These are phyloP conservation scores for Elephantulus edwardii DNA, from an alignment of 2,113 vertebrate species.

Conservation along the genomic window DNA sequence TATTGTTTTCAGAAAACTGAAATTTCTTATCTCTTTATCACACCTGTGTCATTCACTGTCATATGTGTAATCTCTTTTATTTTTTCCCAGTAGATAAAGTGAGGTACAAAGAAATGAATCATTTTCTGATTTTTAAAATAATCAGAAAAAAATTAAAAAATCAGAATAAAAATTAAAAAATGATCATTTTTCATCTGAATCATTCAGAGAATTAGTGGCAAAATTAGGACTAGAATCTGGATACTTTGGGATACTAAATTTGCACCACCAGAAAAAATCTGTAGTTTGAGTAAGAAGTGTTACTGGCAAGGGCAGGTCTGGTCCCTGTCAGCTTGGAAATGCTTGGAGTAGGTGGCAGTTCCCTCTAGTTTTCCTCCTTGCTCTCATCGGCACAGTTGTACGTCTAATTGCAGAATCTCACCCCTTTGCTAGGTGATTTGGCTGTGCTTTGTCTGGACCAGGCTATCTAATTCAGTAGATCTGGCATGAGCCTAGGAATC, in stretches of 20 bases:
- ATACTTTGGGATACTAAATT: not conserved
- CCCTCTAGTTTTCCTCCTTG: not conserved
- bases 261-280: not conserved
- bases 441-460: not conserved
- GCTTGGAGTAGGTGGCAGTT: not conserved
- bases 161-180: too few species aligned
- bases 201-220: not conserved
- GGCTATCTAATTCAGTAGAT: not conserved
- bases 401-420: not conserved
- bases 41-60: not conserved
- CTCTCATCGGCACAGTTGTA: not conserved
- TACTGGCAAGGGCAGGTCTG: not conserved
- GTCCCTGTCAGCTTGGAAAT: not conserved
- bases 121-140: too few species aligned
- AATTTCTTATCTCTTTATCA: not conserved
- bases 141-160: too few species aligned
- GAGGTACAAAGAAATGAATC: not conserved
- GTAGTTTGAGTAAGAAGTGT: not conserved
- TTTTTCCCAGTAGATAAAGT: not conserved
- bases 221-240: not conserved
- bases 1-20: slow-evolving; percentile 29
- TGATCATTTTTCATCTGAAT: too few species aligned
- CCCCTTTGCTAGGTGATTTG: slow-evolving; percentile 4
- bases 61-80: not conserved
- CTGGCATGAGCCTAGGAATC: not conserved